A percentile compares a stretch with the other conserved stretches of the same genome.
phyloP scores from a whole-genome alignment of 2,888 invertebrate genomes.

The Drosophila kuntzei region DNA sequence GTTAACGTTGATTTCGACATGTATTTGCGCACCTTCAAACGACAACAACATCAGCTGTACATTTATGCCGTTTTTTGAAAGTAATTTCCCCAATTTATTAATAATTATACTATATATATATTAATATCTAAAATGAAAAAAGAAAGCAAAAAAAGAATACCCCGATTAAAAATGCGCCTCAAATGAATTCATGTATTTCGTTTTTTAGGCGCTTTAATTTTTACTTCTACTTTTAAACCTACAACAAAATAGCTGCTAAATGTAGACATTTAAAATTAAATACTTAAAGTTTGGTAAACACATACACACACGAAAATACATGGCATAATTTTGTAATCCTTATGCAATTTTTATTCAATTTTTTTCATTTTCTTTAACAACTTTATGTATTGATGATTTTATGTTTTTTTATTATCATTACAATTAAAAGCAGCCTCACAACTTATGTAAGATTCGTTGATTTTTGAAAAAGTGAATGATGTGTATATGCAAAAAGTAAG shows the following conservation, averaged over 20 bases:
- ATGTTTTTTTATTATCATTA: constrained; percentile 23
- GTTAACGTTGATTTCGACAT: constrained; percentile 40
- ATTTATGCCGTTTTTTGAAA: constrained; percentile 37
- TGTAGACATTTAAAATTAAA: constrained; percentile 48
- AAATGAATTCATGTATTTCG: constrained; percentile 63
- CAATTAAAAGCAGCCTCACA: constrained; percentile 31
- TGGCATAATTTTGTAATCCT: constrained; percentile 29
- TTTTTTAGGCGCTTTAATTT: constrained; percentile 66
- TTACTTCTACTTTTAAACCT: constrained; percentile 47
- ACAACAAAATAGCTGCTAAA: constrained; percentile 44
- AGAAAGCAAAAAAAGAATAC: constrained; percentile 3
- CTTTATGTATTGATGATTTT: constrained; percentile 36
- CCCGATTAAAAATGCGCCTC: constrained; percentile 35
- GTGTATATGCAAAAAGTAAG: constrained; percentile 60
- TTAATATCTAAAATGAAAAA: background rate
- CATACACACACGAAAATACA: constrained; percentile 25
- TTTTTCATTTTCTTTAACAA: constrained; percentile 40
- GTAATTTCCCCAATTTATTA: constrained; percentile 23
- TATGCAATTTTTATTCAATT: constrained; percentile 44
- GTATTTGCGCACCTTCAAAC: constrained; percentile 38
- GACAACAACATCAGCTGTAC: constrained; percentile 41
- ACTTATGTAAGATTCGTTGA: constrained; percentile 44
- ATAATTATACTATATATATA: constrained; percentile 33
- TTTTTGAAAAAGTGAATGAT: constrained; percentile 36
- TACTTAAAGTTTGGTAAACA: constrained; percentile 29